Evolutionary conservation across 2,888 invertebrate genomes (phyloP), one percentile per base, ranked within the genome.

Genomic region (Habroteleia sp.): DNA sequence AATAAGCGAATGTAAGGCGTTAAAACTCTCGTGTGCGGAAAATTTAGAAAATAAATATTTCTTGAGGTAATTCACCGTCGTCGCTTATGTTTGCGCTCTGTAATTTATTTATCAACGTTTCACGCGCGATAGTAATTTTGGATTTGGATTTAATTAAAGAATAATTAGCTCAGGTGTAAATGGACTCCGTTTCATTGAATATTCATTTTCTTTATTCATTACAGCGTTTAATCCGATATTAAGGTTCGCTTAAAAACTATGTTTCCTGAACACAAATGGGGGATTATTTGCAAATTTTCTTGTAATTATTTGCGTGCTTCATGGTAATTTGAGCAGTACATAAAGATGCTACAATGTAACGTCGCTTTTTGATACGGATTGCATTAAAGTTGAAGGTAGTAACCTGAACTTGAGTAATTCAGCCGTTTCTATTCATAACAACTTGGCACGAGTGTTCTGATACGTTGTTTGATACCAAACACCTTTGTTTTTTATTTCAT

Each of bases 261-360:
- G 50, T 23, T 62, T 71, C 54, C 62, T 42, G 17, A 7, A 17
- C 44, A 27, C 60, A 44, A 52, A 52, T 42, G 54, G 10, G 54
- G 25, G 44, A 62, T 71, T 54, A 46, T 42, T 68, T 68, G 68
- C 74, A 62, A 68, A 74, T 74, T 68, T 16, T 1, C 54, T 35
- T 42, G 54, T 62, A 68, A 74, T 52, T 62, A 66, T 66, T 68
- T 52, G 73, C 73, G 66, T 73, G 73, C n/a, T 66, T 60, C 73
- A 66, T 54, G 66, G 74, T 14, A 74, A 62, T 74, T 39, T 54
- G 62, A 39, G 29, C 62, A 46, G 27, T 23, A 13, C 31, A 62
- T 46, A 20, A 56, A 63, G 63, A 62, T 6, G 71, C 54, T 5
- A 63, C 56, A 46, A 48, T 41, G 50, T 52, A 44, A 16, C 56